Percentiles rank a stretch among this genome's conserved stretches.
Conservation (phyloP, 2,888 invertebrate genomes). For the Xanthorhoe spadicearia region DNA sequence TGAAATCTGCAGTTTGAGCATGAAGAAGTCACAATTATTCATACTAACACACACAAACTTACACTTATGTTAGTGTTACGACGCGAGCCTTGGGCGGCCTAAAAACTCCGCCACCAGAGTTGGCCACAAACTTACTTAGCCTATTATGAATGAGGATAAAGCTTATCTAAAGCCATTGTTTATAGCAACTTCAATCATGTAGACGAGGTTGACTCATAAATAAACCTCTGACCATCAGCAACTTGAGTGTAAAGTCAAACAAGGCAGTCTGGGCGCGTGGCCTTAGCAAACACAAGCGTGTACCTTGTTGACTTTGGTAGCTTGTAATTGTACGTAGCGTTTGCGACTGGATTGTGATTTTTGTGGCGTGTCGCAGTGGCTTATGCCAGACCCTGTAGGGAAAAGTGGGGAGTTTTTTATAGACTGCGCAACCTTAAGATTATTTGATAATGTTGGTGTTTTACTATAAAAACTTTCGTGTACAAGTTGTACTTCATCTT, state of each 20-base stretch:
- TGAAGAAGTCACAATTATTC: too few species aligned
- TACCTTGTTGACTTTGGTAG: conserved; percentile 27
- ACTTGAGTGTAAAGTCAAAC: conserved; percentile 39
- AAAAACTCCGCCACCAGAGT: too few species aligned
- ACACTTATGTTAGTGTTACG: too few species aligned
- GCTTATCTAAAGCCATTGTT: not conserved
- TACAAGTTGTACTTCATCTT: too few species aligned
- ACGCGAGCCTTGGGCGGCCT: too few species aligned
- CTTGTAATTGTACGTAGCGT: conserved; percentile 33
- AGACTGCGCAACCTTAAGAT: not conserved
- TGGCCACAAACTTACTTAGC: too few species aligned
- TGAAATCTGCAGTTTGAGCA: too few species aligned
- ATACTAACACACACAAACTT: too few species aligned
- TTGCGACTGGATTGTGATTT: conserved; percentile 29
- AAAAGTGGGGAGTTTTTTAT: not conserved
- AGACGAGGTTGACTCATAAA: conserved; percentile 33
- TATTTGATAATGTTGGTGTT: not conserved
- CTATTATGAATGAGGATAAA: too few species aligned
- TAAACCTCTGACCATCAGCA: conserved; percentile 33
- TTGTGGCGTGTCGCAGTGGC: conserved; percentile 12
- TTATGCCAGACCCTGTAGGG: not conserved
- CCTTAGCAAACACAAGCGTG: conserved; percentile 31
- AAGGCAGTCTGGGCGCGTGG: conserved; percentile 31
- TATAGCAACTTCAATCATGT: conserved; percentile 20
- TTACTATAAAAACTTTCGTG: too few species aligned